phyloP scores from a whole-genome alignment of 1,140 invertebrate species.

The Steinernema khuongi region DNA sequence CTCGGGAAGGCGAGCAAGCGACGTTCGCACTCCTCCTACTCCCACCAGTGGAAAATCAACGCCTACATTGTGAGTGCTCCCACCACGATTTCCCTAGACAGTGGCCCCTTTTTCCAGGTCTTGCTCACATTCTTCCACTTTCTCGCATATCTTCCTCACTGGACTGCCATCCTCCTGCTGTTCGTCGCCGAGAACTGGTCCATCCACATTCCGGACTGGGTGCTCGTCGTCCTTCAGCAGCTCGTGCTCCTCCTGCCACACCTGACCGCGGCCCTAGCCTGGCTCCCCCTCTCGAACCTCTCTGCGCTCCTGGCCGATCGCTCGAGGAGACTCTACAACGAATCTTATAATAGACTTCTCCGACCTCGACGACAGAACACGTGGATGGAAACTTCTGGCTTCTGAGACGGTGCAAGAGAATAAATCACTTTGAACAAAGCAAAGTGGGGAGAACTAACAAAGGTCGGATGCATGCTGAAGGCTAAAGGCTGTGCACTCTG shows the following conservation, averaged over 20 bases:
- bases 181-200: not conserved
- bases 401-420: too few species aligned
- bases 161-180: not conserved
- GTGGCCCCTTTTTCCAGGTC: not conserved
- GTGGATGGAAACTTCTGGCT: too few species aligned
- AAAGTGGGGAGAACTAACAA: too few species aligned
- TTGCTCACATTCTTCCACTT: not conserved
- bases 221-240: not conserved
- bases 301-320: not conserved
- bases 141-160: slow-evolving; percentile 9
- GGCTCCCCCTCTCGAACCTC: not conserved
- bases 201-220: not conserved
- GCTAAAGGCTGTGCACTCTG: too few species aligned
- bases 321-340: not conserved
- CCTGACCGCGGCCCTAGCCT: not conserved
- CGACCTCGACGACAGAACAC: not conserved
- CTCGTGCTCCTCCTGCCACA: not conserved
- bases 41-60: not conserved
- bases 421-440: too few species aligned
- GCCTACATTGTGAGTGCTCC: not conserved
- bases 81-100: not conserved
- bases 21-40: not conserved
- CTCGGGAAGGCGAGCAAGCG: not conserved
- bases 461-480: too few species aligned
- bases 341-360: not conserved